These are phyloP conservation scores for Columbina picui DNA, from an alignment of 2,113 vertebrate genomes.

Conservation along the genomic window DNA sequence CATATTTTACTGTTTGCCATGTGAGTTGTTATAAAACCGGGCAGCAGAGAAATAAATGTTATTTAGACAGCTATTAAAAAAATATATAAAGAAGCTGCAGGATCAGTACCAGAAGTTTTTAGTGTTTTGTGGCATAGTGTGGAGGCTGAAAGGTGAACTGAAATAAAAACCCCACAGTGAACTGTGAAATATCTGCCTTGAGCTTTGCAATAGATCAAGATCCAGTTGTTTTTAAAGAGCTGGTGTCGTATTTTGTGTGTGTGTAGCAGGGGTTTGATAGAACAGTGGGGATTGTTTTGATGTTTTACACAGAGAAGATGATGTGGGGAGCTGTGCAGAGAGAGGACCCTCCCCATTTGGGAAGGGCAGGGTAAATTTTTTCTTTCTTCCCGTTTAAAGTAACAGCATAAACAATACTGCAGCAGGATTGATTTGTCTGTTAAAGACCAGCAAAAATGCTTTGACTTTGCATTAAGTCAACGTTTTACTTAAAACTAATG, in stretches of 20 bases:
- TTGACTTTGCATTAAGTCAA: not conserved
- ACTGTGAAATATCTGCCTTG: not conserved
- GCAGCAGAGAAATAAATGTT: not conserved
- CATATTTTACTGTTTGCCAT: not conserved
- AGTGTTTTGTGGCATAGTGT: not conserved
- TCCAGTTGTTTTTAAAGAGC: not conserved
- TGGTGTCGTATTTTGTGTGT: not conserved
- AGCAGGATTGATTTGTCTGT: not conserved
- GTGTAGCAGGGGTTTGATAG: not conserved
- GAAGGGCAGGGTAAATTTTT: too few species aligned
- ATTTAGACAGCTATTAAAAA: not conserved
- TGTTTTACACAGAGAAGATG: not conserved
- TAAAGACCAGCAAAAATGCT: not conserved
- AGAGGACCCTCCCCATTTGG: not conserved
- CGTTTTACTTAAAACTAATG: not conserved
- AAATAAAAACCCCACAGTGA: not conserved
- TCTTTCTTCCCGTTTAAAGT: not conserved
- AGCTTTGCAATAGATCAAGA: not conserved
- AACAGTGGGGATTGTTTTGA: not conserved
- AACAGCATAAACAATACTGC: not conserved
- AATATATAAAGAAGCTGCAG: not conserved
- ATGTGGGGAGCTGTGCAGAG: accelerated
- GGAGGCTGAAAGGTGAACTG: not conserved
- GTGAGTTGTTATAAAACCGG: not conserved
- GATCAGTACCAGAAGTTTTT: not conserved